A percentile compares a stretch with the other conserved stretches of the same genome.
Evolutionary conservation across 2,888 invertebrate genomes (phyloP).

Genomic region (Blastobasis lacticolella): DNA sequence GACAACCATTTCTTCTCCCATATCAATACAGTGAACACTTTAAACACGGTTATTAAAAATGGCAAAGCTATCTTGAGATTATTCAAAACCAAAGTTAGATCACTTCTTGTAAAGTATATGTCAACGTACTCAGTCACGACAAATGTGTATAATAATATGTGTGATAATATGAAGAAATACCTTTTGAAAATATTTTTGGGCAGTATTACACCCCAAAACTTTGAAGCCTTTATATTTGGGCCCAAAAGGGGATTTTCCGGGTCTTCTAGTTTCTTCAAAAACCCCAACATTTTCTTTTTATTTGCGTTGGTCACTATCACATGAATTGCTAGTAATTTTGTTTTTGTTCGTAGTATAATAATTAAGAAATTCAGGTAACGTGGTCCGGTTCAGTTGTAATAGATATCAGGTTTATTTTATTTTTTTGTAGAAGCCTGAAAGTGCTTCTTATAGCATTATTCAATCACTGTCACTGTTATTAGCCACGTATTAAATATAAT

Average conservation of each 20-base stretch:
- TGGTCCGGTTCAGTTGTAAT: no score
- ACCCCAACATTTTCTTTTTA: no score
- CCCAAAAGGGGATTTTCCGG: slow-evolving; percentile 47
- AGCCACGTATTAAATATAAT: no score
- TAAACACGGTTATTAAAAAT: slow-evolving; percentile 47
- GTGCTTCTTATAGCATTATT: no score
- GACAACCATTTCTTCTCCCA: slow-evolving; percentile 48
- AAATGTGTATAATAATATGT: slow-evolving; percentile 43
- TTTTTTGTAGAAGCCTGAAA: no score
- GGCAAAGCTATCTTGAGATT: slow-evolving; percentile 58
- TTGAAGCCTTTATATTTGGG: slow-evolving; percentile 47
- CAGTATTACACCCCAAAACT: slow-evolving; percentile 56
- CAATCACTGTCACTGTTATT: no score
- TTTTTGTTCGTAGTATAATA: no score
- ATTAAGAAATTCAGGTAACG: no score
- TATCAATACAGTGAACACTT: slow-evolving; percentile 42
- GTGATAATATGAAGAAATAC: slow-evolving; percentile 41
- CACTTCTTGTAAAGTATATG: slow-evolving; percentile 50
- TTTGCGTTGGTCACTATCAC: no score
- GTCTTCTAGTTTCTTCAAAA: slow-evolving; percentile 38
- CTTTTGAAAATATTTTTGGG: slow-evolving; percentile 31
- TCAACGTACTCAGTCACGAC: slow-evolving; percentile 50
- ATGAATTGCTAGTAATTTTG: no score
- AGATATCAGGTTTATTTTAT: no score
- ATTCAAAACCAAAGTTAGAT: slow-evolving; percentile 45